Evolutionary conservation across 2,113 vertebrate species (phyloP), one percentile per base, ranked within the genome.

Genomic region (Rattus rattus): DNA sequence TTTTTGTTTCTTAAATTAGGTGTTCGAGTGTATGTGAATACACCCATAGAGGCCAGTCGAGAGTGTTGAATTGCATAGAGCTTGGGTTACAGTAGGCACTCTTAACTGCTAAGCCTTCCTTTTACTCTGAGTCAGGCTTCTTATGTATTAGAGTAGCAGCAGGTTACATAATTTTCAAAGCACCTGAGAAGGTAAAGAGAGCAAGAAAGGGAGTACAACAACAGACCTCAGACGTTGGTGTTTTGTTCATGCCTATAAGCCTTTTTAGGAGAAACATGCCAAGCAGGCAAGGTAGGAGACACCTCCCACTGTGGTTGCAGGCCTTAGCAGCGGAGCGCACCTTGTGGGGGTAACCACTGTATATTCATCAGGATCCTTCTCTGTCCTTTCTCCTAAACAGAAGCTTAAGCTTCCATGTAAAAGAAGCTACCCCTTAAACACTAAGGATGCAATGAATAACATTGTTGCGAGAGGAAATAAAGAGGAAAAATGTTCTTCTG

Each of bases 311-410:
- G 26, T 49, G 52, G 52, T 14, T 7, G n/a, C 26, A 36, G 69
- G 39, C 61, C 61, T 20, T 9, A 28, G 33, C 33, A 76, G 2
- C 11, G 54, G 39, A 76, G 43, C 43, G 43, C 43, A 24, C 33
- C 10, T 28, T 47, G 22, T 14, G 22, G 67, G 67, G 12, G 13
- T 9, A 24, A 39, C 6, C 19, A 6, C 0, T 4, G 1, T 56
- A 22, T 14, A 69, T 11, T 24, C 19, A 2, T 22, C 16, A 26
- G 7, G 13, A 19, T 10, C 19, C 59, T 63, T 28, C 72, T 95
- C 26, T 24, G 1, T 28, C 54, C 61, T 83, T 13, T 39, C 2
- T 24, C 77, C 39, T 69, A n/a, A 91, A 67, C 14, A 75, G 91
- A 76, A 54, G 47, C 43, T 52, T 72, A 67, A 75, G 47, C 73